Percentiles rank a stretch among this genome's conserved stretches.
Conservation (phyloP, 2,797 vertebrate genomes). For the Basileuterus tristriatus region DNA sequence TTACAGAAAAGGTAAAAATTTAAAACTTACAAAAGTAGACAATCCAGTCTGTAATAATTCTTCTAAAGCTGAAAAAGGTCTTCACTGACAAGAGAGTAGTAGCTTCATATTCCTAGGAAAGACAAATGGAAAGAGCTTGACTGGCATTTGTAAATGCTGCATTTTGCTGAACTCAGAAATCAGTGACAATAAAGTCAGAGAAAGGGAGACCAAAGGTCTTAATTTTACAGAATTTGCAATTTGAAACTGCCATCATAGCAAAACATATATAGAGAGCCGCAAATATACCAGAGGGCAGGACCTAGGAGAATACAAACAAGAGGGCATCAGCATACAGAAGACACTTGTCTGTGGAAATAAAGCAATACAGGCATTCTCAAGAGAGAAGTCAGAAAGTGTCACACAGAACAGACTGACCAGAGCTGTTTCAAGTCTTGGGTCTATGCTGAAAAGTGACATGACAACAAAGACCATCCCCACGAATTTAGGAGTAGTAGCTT, state of each 20-base stretch:
- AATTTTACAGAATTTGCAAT: background rate
- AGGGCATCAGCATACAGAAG: background rate
- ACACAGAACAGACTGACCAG: background rate
- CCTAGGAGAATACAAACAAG: background rate
- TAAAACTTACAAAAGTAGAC: background rate
- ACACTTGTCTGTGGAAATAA: background rate
- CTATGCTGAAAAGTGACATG: background rate
- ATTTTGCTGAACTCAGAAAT: background rate
- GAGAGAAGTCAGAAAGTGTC: background rate
- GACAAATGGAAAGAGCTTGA: background rate
- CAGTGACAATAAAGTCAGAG: background rate
- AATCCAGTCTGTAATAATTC: background rate
- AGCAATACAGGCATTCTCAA: background rate
- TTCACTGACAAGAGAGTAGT: background rate
- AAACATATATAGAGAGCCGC: background rate
- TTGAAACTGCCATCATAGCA: background rate
- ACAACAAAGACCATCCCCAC: background rate
- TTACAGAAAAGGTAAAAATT: background rate
- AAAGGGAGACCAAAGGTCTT: background rate
- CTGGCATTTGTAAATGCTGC: background rate
- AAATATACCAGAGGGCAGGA: background rate
- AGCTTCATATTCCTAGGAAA: background rate
- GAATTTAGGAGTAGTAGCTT: background rate
- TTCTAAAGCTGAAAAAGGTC: background rate
- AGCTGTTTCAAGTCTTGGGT: background rate